Evolutionary conservation across 2,888 invertebrate species (phyloP).

Genomic region (Sipha maydis): DNA sequence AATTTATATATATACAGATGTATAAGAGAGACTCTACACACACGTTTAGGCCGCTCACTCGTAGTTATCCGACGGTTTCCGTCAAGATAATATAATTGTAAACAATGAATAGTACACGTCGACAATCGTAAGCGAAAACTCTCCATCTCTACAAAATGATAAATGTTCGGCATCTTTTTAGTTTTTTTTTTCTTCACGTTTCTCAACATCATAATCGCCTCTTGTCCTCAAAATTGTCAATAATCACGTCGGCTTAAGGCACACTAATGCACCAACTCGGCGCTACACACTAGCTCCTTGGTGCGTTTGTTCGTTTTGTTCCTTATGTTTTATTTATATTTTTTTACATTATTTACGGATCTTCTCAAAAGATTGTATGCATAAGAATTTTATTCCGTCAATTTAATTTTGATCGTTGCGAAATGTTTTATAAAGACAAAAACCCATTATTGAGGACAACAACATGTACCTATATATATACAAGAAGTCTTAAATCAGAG

Average conservation of each 20-base stretch:
- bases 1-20: too few species aligned
- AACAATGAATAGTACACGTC: too few species aligned
- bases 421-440: neutral
- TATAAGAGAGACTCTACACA: too few species aligned
- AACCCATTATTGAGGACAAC: neutral
- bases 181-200: neutral
- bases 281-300: neutral
- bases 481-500: neutral
- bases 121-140: neutral
- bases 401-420: too few species aligned
- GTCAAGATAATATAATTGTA: too few species aligned
- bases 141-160: neutral
- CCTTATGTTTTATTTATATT: too few species aligned
- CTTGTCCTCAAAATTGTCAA: neutral
- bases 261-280: neutral
- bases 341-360: neutral
- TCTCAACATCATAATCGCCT: conserved; percentile 6
- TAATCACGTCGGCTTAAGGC: neutral
- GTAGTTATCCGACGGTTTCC: too few species aligned
- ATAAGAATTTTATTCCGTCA: neutral
- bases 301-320: neutral
- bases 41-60: too few species aligned
- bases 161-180: neutral
- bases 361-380: neutral
- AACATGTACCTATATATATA: neutral